Evolutionary conservation across 2,888 invertebrate species (phyloP), one percentile per base, ranked within the genome.

Genomic region (Melipona bicolor): DNA sequence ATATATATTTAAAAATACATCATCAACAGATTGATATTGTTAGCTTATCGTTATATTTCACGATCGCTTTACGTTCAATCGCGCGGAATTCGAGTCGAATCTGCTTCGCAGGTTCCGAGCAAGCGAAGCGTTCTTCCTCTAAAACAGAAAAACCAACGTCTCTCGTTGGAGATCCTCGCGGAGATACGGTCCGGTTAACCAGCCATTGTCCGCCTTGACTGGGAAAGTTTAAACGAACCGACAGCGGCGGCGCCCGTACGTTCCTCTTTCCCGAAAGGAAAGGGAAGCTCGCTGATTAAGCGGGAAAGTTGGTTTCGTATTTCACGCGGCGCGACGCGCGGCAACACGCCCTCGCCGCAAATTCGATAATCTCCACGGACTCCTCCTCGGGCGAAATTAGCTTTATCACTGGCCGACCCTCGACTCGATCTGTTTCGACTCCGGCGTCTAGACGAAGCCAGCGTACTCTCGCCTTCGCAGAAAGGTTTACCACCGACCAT

Each of bases 361-460:
- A 84, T 84, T 84, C 84, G 77, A 84, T 84, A 83, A 84, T 84
- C 78, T 61, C 36, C 43, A n/a, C 70, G 27, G 68, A 15, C 62
- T 61, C 56, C 4, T 32, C 32, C 32, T 32, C 32, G 32, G 64
- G 56, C 43, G 84, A 79, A 83, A 84, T 84, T 83, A 83, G 64
- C 64, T 83, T 65, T 59, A 77, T 77, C 83, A 27, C 36, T 27
- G 64, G 2, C 36, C 43, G 19, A 43, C 21, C 9, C 19, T 43
- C 43, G 43, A 9, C n/a, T 6, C n/a, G 24, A 71, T 67, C 70
- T 36, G 54, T 72, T 75, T 81, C 74, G 19, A 49, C 52, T 27
- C 21, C 43, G 56, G 21, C 2, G 19, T 54, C 67, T 67, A 59
- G 49, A 56, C 61, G 9, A 4, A 4, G 32, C 32, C 32, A 21